phyloP scores from a whole-genome alignment of 2,113 vertebrate species.

The Pygoscelis adeliae region DNA sequence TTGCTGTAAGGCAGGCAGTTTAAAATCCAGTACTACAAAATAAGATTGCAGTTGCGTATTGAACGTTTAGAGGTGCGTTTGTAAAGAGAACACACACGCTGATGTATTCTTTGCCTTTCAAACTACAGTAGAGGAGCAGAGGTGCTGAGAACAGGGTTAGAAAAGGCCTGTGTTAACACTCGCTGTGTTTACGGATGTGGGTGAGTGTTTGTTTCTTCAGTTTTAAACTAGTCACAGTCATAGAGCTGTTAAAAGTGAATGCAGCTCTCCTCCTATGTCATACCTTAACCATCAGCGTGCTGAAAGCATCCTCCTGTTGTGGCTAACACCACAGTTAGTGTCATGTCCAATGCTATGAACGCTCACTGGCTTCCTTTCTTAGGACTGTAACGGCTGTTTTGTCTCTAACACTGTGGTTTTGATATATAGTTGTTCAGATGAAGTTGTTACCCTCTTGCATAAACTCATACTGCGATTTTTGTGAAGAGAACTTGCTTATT shows the following conservation, averaged over 20 bases:
- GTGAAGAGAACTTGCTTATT: background rate
- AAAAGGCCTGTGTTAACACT: background rate
- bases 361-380: background rate
- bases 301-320: background rate
- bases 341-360: background rate
- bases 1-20: background rate
- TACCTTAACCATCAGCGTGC: background rate
- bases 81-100: background rate
- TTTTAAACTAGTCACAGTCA: background rate
- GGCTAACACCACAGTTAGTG: background rate
- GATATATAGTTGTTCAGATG: background rate
- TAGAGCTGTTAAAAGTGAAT: background rate
- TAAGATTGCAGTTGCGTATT: background rate
- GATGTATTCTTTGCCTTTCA: background rate
- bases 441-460: background rate
- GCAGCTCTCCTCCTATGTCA: background rate
- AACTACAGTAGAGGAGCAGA: background rate
- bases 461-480: background rate
- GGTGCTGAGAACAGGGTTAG: background rate
- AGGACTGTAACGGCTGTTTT: background rate
- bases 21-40: background rate
- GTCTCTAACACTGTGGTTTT: background rate
- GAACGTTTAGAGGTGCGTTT: background rate
- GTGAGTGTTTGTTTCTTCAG: background rate
- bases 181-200: background rate